phyloP scores from a whole-genome alignment of 2,888 invertebrate genomes.

The Epirrhoe alternata region DNA sequence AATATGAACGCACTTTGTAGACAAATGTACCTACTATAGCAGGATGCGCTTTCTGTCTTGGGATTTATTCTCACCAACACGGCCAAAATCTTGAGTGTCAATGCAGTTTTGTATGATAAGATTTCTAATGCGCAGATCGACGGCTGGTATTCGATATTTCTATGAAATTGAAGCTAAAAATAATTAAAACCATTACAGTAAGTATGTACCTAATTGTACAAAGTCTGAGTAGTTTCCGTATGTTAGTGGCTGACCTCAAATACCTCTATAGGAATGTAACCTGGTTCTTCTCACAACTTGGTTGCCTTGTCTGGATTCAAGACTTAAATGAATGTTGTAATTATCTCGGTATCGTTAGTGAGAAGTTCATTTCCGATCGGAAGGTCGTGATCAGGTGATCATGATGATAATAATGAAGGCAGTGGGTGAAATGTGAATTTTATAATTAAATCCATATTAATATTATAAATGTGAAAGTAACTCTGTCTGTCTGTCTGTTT shows the following conservation, averaged over 20 bases:
- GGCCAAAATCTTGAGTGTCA: too few relatives aligned
- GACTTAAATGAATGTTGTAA: background rate
- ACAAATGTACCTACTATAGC: too few relatives aligned
- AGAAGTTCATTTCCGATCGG: background rate
- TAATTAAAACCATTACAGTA: background rate
- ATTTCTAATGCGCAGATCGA: too few relatives aligned
- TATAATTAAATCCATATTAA: too few relatives aligned
- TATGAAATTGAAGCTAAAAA: too few relatives aligned
- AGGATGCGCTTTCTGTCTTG: background rate
- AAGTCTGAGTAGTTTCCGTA: background rate
- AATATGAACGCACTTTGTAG: slow-evolving; percentile 19
- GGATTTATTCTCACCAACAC: too few relatives aligned
- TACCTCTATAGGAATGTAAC: background rate
- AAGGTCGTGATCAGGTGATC: background rate
- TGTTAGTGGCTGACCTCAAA: background rate
- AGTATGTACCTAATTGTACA: background rate
- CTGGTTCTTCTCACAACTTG: background rate
- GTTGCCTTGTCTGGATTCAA: background rate
- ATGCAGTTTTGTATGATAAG: too few relatives aligned
- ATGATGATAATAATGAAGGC: too few relatives aligned
- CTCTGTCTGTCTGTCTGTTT: too few relatives aligned
- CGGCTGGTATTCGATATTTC: too few relatives aligned
- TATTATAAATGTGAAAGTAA: too few relatives aligned
- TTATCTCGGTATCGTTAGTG: background rate
- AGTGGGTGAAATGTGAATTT: too few relatives aligned